Percentiles rank a stretch among this genome's conserved stretches.
phyloP scores from a whole-genome alignment of 2,797 vertebrate genomes.

The Parauchenoglanis punctatus region DNA sequence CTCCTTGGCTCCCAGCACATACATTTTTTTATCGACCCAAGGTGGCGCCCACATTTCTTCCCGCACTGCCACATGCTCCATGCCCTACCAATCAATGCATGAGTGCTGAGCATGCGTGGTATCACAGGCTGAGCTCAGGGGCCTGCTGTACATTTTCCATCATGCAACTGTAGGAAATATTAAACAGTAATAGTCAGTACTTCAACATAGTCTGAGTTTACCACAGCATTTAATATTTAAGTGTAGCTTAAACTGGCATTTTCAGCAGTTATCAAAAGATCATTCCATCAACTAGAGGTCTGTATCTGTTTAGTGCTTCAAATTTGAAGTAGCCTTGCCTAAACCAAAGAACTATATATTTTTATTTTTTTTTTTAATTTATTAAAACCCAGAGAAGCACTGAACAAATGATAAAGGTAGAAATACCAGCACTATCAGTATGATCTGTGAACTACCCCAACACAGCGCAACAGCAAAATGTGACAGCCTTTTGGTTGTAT shows the following conservation, averaged over 20 bases:
- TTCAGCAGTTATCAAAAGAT: neutral
- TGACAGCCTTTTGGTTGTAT: neutral
- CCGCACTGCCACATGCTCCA: conserved; percentile 65
- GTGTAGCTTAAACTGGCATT: neutral
- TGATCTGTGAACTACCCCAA: neutral
- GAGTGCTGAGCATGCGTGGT: conserved; percentile 61
- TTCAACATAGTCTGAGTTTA: neutral
- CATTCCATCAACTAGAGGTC: neutral
- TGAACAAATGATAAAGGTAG: neutral
- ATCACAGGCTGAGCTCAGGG: conserved; percentile 52
- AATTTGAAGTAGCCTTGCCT: neutral
- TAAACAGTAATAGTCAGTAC: neutral
- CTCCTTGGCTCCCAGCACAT: conserved; percentile 73
- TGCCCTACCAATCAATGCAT: conserved; percentile 60
- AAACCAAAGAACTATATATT: neutral
- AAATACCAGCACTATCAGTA: neutral
- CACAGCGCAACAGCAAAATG: neutral
- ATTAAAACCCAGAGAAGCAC: neutral
- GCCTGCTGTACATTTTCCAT: conserved; percentile 56
- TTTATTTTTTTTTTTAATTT: neutral
- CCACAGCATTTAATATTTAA: neutral
- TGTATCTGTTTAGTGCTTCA: neutral
- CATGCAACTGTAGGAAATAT: conserved; percentile 50
- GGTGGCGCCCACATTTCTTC: conserved; percentile 70
- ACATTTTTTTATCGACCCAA: conserved; percentile 77